Conservation (phyloP, 2,113 vertebrate genomes). For the Chionis minor region DNA sequence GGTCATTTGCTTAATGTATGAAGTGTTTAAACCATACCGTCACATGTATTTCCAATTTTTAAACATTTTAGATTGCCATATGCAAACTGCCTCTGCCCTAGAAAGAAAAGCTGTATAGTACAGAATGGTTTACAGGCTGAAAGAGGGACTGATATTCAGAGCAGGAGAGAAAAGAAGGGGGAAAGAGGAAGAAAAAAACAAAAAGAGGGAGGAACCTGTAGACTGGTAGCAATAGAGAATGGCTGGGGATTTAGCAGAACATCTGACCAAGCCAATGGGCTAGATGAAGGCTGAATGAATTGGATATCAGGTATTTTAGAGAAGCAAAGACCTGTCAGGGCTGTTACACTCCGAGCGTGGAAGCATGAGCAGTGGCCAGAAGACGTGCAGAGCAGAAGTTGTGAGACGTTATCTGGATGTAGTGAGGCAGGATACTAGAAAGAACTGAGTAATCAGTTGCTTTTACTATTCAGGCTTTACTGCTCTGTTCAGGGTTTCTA, state of each 20-base stretch:
- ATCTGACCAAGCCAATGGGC: no score
- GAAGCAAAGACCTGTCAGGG: background rate
- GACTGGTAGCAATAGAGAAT: background rate
- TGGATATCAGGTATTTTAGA: background rate
- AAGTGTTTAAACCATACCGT: background rate
- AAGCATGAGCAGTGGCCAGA: background rate
- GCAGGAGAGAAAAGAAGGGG: background rate
- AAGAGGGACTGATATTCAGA: background rate
- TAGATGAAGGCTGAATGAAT: background rate
- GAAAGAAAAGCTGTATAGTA: background rate
- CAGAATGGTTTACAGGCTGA: background rate
- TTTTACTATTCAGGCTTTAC: background rate
- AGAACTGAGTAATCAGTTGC: background rate
- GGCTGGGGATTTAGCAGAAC: background rate
- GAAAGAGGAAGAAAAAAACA: accelerated
- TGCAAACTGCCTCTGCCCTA: background rate
- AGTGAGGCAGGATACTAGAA: background rate
- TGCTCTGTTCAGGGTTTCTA: background rate
- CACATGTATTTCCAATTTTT: background rate
- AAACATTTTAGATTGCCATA: background rate
- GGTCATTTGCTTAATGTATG: background rate
- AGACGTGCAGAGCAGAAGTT: background rate
- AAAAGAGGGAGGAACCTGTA: background rate
- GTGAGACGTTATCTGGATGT: background rate
- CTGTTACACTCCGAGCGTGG: accelerated